phyloP scores from a whole-genome alignment of 2,113 vertebrate genomes.

The Pangasianodon gigas region DNA sequence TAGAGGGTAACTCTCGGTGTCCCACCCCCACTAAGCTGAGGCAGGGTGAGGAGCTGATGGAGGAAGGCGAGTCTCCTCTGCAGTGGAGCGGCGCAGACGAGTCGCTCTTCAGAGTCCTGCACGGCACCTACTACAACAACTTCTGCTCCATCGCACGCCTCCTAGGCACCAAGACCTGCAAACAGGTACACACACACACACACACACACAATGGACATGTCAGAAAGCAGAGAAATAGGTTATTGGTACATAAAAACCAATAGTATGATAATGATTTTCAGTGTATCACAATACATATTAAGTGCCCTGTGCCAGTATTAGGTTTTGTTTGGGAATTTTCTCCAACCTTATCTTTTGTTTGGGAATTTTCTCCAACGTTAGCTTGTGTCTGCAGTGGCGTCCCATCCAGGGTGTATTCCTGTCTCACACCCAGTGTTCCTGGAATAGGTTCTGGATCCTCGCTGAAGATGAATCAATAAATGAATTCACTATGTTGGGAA shows the following conservation, averaged over 20 bases:
- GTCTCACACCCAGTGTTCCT: background rate
- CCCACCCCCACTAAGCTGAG: slow-evolving; percentile 92
- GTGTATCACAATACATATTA: background rate
- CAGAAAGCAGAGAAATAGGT: background rate
- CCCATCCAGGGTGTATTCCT: background rate
- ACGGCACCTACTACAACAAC: slow-evolving; percentile 98
- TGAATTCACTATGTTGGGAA: too few relatives aligned
- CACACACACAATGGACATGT: background rate
- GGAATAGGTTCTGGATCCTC: background rate
- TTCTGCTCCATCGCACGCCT: slow-evolving; percentile 97
- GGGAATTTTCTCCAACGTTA: too few relatives aligned
- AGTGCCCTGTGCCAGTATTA: too few relatives aligned
- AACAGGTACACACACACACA: slow-evolving; percentile 77
- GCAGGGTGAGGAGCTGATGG: slow-evolving; percentile 76
- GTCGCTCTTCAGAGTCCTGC: slow-evolving; percentile 94
- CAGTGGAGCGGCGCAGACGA: slow-evolving; percentile 95
- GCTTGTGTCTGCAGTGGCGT: too few relatives aligned
- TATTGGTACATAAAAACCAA: background rate
- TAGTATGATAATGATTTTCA: background rate
- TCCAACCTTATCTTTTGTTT: too few relatives aligned
- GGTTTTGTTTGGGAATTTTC: too few relatives aligned
- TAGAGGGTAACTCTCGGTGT: slow-evolving; percentile 93
- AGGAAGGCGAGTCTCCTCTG: slow-evolving; percentile 73
- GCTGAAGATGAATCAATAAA: background rate
- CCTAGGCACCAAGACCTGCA: slow-evolving; percentile 94